phyloP scores from a whole-genome alignment of 2,113 vertebrate genomes.

The Melanocharis versteri region DNA sequence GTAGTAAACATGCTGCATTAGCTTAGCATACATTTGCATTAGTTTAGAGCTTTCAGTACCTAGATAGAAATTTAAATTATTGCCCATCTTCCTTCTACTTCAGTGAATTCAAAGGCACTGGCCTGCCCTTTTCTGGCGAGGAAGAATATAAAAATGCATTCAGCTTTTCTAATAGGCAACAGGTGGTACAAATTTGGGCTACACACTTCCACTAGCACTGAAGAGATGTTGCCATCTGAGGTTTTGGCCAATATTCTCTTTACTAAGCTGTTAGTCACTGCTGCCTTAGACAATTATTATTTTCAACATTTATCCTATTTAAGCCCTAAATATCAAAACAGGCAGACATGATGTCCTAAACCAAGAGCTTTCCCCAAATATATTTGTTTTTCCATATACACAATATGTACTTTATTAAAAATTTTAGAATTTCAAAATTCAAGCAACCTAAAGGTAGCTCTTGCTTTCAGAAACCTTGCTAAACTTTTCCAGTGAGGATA shows the following conservation, averaged over 20 bases:
- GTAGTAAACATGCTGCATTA: neutral
- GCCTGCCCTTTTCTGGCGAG: neutral
- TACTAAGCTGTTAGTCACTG: neutral
- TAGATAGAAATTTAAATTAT: neutral
- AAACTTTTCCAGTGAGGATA: neutral
- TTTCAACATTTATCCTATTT: neutral
- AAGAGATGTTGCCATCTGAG: neutral
- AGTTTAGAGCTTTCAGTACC: neutral
- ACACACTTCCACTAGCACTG: neutral
- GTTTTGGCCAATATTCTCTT: neutral
- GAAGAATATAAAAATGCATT: neutral
- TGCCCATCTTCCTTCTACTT: neutral
- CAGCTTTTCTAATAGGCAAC: neutral
- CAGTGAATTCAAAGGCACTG: neutral
- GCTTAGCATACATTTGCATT: neutral
- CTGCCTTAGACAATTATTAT: neutral
- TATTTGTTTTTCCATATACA: neutral
- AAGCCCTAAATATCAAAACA: neutral
- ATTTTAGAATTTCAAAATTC: neutral
- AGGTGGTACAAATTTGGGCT: neutral
- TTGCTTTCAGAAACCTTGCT: neutral
- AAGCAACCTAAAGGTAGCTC: neutral
- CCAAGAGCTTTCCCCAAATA: accelerated
- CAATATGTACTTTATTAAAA: neutral
- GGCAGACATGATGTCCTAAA: accelerated